Conservation (phyloP, 1,140 invertebrate genomes). For the Paralvinella palmiformis region DNA sequence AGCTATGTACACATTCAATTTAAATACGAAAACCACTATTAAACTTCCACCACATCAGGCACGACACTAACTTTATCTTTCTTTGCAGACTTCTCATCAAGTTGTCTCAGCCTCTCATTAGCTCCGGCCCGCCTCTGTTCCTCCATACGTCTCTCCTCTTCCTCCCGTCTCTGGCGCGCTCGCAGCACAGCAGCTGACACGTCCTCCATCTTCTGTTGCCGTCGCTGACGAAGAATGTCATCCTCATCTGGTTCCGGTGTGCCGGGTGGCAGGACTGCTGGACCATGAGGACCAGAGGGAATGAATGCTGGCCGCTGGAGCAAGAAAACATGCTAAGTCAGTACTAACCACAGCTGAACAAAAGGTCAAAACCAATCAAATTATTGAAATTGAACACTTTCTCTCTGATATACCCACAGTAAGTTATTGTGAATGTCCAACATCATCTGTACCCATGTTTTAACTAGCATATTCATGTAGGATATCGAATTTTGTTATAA, state of each 20-base stretch:
- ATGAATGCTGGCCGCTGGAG: conserved; percentile 20
- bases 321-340: too few relatives aligned
- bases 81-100: conserved; percentile 57
- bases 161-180: conserved; percentile 69
- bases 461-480: too few relatives aligned
- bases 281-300: conserved; percentile 22
- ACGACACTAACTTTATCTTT: conserved; percentile 4
- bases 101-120: conserved; percentile 57
- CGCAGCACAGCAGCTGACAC: conserved; percentile 66
- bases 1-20: too few relatives aligned
- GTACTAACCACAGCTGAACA: too few relatives aligned
- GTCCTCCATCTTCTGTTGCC: conserved; percentile 61
- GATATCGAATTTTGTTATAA: too few relatives aligned
- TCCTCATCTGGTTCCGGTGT: conserved; percentile 58
- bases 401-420: too few relatives aligned
- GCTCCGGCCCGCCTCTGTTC: conserved; percentile 55
- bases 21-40: too few relatives aligned
- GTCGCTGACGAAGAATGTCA: conserved; percentile 65
- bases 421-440: too few relatives aligned
- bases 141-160: conserved; percentile 71
- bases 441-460: too few relatives aligned
- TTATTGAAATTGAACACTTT: too few relatives aligned
- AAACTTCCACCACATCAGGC: background rate
- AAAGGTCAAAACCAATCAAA: too few relatives aligned
- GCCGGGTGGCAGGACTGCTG: conserved; percentile 6